These are phyloP conservation scores for Scaptomyza pallida DNA, from an alignment of 1,140 invertebrate species.

Conservation along the genomic window DNA sequence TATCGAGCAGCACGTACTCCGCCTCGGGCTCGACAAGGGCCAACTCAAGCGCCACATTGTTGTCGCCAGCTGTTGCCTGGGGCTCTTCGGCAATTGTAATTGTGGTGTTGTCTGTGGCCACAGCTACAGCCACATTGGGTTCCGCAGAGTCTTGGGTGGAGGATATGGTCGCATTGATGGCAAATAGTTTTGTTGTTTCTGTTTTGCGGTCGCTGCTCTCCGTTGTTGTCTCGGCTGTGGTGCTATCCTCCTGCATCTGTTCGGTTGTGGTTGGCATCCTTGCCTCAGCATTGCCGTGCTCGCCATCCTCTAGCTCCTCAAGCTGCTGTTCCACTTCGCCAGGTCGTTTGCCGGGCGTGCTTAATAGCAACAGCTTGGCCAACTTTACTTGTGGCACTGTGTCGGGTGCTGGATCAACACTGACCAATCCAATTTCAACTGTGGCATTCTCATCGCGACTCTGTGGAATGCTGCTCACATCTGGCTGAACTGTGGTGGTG, in stretches of 20 bases:
- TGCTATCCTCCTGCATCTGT: conserved; percentile 16
- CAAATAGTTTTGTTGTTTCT: conserved; percentile 66
- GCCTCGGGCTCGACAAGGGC: conserved; percentile 71
- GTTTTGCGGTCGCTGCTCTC: conserved; percentile 22
- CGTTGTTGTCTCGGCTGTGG: conserved; percentile 46
- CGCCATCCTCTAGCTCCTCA: conserved; percentile 65
- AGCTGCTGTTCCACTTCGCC: conserved; percentile 59
- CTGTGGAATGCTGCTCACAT: conserved; percentile 24
- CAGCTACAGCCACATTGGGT: conserved; percentile 60
- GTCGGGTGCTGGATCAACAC: conserved; percentile 58
- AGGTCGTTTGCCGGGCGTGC: conserved; percentile 63
- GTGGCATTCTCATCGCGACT: conserved; percentile 64
- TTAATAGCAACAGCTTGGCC: conserved; percentile 67
- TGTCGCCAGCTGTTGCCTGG: conserved; percentile 49
- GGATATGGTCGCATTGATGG: conserved; percentile 65
- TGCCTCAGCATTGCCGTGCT: conserved; percentile 34
- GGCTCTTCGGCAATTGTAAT: conserved; percentile 67
- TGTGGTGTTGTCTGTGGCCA: conserved; percentile 57
- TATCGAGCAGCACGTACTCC: conserved; percentile 72
- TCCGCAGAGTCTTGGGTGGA: conserved; percentile 27
- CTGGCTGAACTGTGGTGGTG: conserved; percentile 17
- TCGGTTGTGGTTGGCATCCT: conserved; percentile 32
- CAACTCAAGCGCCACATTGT: conserved; percentile 68
- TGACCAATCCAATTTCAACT: conserved; percentile 36
- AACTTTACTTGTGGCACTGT: conserved; percentile 50